These are phyloP conservation scores for Astropecten irregularis DNA, from an alignment of 53 echinoderm and acorn worm species.

Conservation along the genomic window DNA sequence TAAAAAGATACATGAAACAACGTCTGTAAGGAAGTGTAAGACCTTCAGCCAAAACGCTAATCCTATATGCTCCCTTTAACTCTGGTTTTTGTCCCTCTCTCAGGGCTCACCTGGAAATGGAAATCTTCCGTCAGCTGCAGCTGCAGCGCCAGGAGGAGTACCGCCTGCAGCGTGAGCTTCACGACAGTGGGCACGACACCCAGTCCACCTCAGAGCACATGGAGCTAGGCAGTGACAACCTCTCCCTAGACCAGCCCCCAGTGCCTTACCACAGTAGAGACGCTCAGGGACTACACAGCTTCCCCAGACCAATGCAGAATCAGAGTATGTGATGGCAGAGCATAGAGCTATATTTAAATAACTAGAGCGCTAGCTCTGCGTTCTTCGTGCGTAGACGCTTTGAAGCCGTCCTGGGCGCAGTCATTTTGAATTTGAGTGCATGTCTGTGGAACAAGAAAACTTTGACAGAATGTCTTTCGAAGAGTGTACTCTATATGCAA, in stretches of 20 bases:
- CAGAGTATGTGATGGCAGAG: conserved; percentile 61
- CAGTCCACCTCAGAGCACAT: conserved; percentile 65
- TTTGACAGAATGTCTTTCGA: too few relatives aligned
- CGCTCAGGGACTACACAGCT: conserved; percentile 57
- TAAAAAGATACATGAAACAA: too few relatives aligned
- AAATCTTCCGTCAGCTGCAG: conserved; percentile 88
- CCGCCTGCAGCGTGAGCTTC: conserved; percentile 21
- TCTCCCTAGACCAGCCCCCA: neutral
- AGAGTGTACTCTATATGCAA: too few relatives aligned
- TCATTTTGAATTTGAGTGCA: too few relatives aligned
- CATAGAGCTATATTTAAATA: too few relatives aligned
- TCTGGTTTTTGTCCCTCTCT: neutral
- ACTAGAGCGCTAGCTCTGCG: too few relatives aligned
- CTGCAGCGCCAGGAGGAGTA: conserved; percentile 68
- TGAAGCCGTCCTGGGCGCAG: too few relatives aligned
- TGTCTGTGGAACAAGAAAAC: too few relatives aligned
- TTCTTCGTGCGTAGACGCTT: too few relatives aligned
- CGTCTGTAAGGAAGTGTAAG: too few relatives aligned
- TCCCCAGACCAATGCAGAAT: conserved; percentile 70
- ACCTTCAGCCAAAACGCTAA: too few relatives aligned
- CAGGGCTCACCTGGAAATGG: conserved; percentile 81
- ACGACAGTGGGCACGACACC: conserved; percentile 64
- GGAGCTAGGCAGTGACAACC: conserved; percentile 45
- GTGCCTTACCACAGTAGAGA: conserved; percentile 27
- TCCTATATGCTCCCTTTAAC: too few relatives aligned